phyloP scores from a whole-genome alignment of 2,113 vertebrate genomes.

The Caranx melampygus region DNA sequence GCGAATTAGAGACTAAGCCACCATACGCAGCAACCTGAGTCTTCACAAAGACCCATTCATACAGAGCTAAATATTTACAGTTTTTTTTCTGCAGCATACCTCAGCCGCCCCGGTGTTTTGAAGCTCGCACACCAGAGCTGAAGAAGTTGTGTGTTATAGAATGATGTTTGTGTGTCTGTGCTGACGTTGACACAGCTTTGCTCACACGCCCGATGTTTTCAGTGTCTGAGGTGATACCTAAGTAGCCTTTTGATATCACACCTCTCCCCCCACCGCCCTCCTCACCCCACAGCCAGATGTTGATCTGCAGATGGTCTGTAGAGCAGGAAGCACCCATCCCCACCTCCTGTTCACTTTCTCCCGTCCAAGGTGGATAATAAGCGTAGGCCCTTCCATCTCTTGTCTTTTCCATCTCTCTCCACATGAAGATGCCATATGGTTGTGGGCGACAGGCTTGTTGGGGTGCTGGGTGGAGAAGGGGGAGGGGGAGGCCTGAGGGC shows the following conservation, averaged over 20 bases:
- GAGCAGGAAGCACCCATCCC: neutral
- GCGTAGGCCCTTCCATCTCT: neutral
- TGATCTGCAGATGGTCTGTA: neutral
- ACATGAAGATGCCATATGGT: conserved; percentile 66
- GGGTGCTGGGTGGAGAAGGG: conserved; percentile 44
- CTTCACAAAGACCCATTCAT: conserved; percentile 73
- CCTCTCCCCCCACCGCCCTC: neutral
- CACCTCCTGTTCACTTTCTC: neutral
- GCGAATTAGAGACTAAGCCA: conserved; percentile 59
- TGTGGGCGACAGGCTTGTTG: conserved; percentile 49
- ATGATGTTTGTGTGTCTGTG: neutral
- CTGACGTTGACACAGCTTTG: neutral
- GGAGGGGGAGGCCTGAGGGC: conserved; percentile 25
- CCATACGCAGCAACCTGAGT: conserved; percentile 11
- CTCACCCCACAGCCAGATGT: neutral
- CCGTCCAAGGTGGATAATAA: conserved; percentile 7
- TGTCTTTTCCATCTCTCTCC: conserved; percentile 3
- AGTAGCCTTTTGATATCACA: neutral
- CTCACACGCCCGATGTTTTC: neutral
- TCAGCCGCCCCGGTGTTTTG: conserved; percentile 11
- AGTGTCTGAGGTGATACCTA: neutral
- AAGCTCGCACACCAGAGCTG: conserved; percentile 10
- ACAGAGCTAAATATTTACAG: conserved; percentile 36
- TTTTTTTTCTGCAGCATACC: conserved; percentile 30
- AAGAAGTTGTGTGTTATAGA: neutral